These are phyloP conservation scores for Delia radicum DNA, from an alignment of 1,140 invertebrate species.

Conservation along the genomic window DNA sequence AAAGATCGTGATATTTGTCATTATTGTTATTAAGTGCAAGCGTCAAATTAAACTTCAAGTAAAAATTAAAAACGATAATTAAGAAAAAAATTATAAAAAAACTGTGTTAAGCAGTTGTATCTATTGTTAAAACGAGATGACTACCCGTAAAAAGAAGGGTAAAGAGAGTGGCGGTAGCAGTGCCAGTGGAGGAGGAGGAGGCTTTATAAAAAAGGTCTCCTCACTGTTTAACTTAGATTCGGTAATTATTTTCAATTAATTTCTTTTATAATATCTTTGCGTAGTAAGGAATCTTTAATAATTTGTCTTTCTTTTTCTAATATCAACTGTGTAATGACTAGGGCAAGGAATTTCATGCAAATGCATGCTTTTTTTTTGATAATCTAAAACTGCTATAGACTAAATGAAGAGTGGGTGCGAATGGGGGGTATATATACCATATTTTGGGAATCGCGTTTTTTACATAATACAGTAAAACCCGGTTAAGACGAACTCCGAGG, in stretches of 20 bases:
- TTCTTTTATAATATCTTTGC: too few relatives aligned
- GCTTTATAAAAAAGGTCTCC: constrained; percentile 83
- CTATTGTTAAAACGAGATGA: constrained; percentile 64
- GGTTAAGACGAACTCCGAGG: too few relatives aligned
- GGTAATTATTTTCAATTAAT: constrained; percentile 62
- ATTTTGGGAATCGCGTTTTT: too few relatives aligned
- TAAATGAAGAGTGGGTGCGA: too few relatives aligned
- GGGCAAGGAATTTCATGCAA: too few relatives aligned
- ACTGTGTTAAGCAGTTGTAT: constrained; percentile 3
- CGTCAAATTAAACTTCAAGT: neutral
- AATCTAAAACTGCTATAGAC: too few relatives aligned
- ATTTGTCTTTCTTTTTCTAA: neutral
- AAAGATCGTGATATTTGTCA: constrained; percentile 3
- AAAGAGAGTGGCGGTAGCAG: constrained; percentile 61
- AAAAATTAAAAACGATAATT: neutral
- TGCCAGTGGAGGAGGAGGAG: constrained; percentile 58
- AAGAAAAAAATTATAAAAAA: neutral
- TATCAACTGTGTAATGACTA: too few relatives aligned
- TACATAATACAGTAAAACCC: too few relatives aligned
- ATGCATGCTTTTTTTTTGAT: too few relatives aligned
- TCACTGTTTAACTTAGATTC: constrained; percentile 82
- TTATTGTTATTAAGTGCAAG: constrained; percentile 4
- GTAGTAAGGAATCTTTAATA: neutral
- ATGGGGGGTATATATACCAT: too few relatives aligned
- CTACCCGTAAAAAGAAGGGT: constrained; percentile 74